Evolutionary conservation across 2,113 vertebrate species (phyloP).

Genomic region (Pimephales promelas): DNA sequence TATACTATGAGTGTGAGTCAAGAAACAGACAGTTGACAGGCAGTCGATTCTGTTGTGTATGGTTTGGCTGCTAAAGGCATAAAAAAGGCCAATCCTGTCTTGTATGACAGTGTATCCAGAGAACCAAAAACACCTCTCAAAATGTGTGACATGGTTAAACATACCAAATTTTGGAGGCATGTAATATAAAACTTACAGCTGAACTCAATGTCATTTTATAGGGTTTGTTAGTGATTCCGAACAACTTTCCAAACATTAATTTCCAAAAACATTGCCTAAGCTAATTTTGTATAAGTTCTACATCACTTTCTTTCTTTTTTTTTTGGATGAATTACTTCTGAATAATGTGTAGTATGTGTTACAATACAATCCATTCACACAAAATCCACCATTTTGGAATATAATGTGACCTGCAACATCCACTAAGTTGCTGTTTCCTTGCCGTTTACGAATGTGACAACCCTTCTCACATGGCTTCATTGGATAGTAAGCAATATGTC

Average conservation of each 20-base stretch:
- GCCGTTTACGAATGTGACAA: too few relatives aligned
- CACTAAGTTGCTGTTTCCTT: too few relatives aligned
- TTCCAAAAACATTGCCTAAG: not conserved
- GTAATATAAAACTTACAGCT: not conserved
- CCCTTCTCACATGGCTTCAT: too few relatives aligned
- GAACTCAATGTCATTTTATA: not conserved
- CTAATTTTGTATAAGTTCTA: not conserved
- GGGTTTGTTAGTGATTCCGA: not conserved
- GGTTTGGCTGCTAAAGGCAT: not conserved
- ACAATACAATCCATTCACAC: not conserved
- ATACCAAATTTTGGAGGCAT: not conserved
- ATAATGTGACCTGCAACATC: not conserved
- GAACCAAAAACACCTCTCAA: not conserved
- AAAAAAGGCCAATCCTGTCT: not conserved
- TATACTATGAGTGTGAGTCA: not conserved
- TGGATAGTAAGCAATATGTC: too few relatives aligned
- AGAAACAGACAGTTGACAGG: not conserved
- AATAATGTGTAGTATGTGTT: not conserved
- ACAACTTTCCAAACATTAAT: not conserved
- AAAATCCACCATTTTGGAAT: not conserved
- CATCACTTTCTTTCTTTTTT: not conserved
- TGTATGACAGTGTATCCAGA: slow-evolving; percentile 2
- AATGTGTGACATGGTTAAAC: not conserved
- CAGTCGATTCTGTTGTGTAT: not conserved
- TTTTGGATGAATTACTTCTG: not conserved